A percentile compares a stretch with the other conserved stretches of the same genome.
These are phyloP conservation scores for Gandaritis pyraliata DNA, from an alignment of 2,888 invertebrate genomes.

Conservation along the genomic window DNA sequence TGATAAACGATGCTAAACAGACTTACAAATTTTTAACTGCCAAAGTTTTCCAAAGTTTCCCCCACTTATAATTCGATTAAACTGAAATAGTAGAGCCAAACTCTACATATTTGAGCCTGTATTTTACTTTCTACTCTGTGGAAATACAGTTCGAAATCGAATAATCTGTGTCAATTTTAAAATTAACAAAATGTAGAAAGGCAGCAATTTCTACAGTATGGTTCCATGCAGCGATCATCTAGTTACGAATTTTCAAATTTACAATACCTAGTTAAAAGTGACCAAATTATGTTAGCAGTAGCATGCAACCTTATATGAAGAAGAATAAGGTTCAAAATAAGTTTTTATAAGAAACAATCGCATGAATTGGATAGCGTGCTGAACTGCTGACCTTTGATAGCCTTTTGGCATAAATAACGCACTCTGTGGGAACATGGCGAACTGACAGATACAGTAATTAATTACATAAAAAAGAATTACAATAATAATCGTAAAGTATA, in stretches of 20 bases:
- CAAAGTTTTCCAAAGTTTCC: conserved; percentile 19
- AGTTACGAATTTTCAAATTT: too few relatives aligned
- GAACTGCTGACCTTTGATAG: conserved; percentile 31
- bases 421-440: conserved; percentile 12
- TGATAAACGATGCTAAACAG: conserved; percentile 11
- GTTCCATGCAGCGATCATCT: too few relatives aligned
- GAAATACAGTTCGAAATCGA: conserved; percentile 14
- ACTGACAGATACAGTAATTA: conserved; percentile 3
- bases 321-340: conserved; percentile 8
- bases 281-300: too few relatives aligned
- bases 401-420: conserved; percentile 28
- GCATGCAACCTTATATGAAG: background rate
- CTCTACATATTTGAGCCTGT: background rate
- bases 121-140: background rate
- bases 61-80: conserved; percentile 1
- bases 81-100: background rate
- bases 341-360: background rate
- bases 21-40: conserved; percentile 13
- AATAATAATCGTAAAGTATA: background rate
- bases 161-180: background rate
- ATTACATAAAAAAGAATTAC: background rate
- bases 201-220: background rate
- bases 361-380: conserved; percentile 15
- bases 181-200: background rate
- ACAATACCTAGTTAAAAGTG: too few relatives aligned